phyloP scores from a whole-genome alignment of 2,113 vertebrate species.

The Platysteira castanea region DNA sequence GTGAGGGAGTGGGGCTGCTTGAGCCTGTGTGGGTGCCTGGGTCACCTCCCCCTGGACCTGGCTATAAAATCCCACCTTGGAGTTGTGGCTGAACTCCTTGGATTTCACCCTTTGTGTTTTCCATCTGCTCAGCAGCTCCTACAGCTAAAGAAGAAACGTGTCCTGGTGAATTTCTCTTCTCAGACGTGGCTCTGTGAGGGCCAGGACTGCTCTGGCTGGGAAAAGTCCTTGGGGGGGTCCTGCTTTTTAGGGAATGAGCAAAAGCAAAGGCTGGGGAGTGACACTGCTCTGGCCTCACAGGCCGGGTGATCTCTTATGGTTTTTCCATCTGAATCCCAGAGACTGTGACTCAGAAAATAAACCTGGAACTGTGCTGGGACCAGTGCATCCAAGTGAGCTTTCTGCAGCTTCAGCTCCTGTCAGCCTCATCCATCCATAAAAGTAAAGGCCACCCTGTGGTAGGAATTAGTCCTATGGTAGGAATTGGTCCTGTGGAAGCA shows the following conservation, averaged over 20 bases:
- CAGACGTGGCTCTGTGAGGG: neutral
- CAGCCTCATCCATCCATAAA: neutral
- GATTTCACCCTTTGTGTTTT: neutral
- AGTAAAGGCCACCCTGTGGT: neutral
- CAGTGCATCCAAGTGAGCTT: neutral
- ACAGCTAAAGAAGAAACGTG: neutral
- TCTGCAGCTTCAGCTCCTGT: neutral
- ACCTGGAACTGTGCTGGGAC: neutral
- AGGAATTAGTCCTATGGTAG: neutral
- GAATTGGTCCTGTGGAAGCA: neutral
- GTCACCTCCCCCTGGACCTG: neutral
- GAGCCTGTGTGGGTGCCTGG: neutral
- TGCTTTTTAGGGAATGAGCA: neutral
- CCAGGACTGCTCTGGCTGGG: neutral
- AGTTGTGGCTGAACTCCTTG: neutral
- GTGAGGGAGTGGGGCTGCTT: neutral
- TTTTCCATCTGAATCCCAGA: neutral
- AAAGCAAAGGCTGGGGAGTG: neutral
- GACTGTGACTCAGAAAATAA: neutral
- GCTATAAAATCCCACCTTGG: neutral
- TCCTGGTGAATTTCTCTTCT: neutral
- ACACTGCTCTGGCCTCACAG: neutral
- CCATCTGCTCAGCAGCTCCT: neutral
- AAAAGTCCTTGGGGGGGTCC: neutral
- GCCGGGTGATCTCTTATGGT: neutral